Base-by-base conservation (phyloP, 35 echinoderm and acorn worm genomes). In the Apostichopus californicus region DNA sequence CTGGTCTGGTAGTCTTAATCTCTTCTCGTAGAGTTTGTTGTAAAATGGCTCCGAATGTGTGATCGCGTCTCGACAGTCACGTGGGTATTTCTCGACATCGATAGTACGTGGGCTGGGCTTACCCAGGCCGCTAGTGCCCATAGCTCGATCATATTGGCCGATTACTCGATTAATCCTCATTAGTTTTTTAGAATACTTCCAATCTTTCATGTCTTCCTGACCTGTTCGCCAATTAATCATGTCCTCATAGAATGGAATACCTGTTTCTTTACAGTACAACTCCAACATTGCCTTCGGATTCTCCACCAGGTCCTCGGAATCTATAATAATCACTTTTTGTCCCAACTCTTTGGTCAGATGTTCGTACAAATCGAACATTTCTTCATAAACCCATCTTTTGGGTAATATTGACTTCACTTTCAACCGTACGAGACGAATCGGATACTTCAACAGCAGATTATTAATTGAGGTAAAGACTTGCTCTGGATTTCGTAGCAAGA, bases 281-380 rank as follows among this genome's bases (percentile, higher is more conserved):
- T 87, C 21, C 57, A 97, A 53, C 17, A 93, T 75, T 55, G 79
- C 94, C 24, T 73, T 78, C 4, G 96, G 96, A 77, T 95, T 79
- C 63, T 95, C 71, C 13, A 97, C 73, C 17, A 97, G 25, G 53
- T 97, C 96, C 68, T 97, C 96, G 2, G 96, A 91, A 77, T 97
- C 96, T 21, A 97, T 91, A 54, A 97, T 90, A n/a, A 97, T 93
- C 8, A 94, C 93, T 55, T 93, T 93, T 86, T 95, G 93, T 55
- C 94, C 93, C n/a, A 97, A 85, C 12, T 73, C 83, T 26, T 95
- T 81, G 12, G 87, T 97, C 46, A 94, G 77, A 75, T 97, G 89
- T 58, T 92, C 15, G 54, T 93, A 92, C 1, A 97, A 77, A 46
- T 93, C 75, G 25, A 58, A 97, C 79, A 97, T 88, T 84, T 96